These are phyloP conservation scores for Toxonevra muliebris DNA, from an alignment of 2,888 invertebrate genomes.

Conservation along the genomic window DNA sequence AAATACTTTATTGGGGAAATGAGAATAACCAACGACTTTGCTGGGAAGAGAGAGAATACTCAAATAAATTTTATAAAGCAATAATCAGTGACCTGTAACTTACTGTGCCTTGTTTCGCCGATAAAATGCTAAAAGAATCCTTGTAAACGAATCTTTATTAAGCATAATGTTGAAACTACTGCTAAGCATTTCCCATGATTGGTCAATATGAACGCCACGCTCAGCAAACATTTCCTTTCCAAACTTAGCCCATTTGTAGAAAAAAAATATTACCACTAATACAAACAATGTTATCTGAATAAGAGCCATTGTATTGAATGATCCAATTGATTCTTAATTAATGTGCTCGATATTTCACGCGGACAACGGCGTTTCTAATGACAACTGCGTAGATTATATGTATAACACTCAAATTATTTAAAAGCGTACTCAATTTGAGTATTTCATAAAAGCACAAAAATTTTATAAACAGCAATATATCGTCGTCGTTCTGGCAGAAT, in stretches of 20 bases:
- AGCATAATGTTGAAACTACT: slow-evolving; percentile 36
- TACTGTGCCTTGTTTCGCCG: slow-evolving; percentile 32
- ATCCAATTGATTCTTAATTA: no score
- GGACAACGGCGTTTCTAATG: no score
- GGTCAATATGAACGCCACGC: slow-evolving; percentile 40
- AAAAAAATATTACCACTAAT: slow-evolving; percentile 29
- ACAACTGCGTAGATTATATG: no score
- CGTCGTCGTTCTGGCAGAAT: no score
- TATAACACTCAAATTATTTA: no score
- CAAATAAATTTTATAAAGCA: not conserved
- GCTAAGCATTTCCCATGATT: slow-evolving; percentile 43
- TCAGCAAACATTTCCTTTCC: slow-evolving; percentile 41
- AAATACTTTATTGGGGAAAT: slow-evolving; percentile 58
- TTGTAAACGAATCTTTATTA: slow-evolving; percentile 37
- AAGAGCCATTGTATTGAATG: slow-evolving; percentile 3
- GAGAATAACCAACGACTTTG: slow-evolving; percentile 56
- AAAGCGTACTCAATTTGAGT: no score
- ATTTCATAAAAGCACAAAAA: no score
- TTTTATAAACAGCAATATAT: no score
- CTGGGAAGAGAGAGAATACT: slow-evolving; percentile 3
- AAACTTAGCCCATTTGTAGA: slow-evolving; percentile 45
- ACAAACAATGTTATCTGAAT: slow-evolving; percentile 35
- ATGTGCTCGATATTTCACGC: no score
- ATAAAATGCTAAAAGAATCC: slow-evolving; percentile 32
- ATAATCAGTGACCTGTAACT: slow-evolving; percentile 15